Percentiles rank a stretch among this genome's conserved stretches.
Conservation (phyloP, 2,113 vertebrate species). For the Chaetodon trifascialis region DNA sequence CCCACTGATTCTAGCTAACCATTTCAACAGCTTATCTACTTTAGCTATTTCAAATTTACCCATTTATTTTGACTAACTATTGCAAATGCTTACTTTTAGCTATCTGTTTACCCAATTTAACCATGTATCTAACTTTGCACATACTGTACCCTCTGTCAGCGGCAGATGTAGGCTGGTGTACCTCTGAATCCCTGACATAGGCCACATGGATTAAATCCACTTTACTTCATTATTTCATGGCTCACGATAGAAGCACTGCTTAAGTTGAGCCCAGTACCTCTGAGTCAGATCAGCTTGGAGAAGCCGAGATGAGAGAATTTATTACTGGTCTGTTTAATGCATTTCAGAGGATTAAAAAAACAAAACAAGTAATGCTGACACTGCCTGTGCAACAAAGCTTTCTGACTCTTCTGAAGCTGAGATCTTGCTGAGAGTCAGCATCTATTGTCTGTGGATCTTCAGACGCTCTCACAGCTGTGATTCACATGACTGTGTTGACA, state of each 20-base stretch:
- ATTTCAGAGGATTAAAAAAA: conserved; percentile 28
- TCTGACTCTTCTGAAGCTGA: conserved; percentile 32
- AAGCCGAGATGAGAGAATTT: conserved; percentile 52
- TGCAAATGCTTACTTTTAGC: no score
- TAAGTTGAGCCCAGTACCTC: conserved; percentile 37
- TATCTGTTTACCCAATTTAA: no score
- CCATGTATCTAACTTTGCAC: no score
- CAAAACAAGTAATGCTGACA: background rate
- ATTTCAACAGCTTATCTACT: no score
- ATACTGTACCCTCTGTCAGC: background rate
- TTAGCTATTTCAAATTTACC: no score
- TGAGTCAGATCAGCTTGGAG: conserved; percentile 27
- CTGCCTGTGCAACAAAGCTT: conserved; percentile 18
- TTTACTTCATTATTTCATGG: conserved; percentile 3
- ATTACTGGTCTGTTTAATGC: conserved; percentile 32
- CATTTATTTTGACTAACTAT: no score
- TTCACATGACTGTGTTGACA: conserved; percentile 76
- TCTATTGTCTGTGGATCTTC: conserved; percentile 60
- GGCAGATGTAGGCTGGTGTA: no score
- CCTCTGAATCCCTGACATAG: background rate
- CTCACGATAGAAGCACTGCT: conserved; percentile 17
- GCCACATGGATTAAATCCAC: conserved; percentile 13
- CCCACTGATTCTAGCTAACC: no score
- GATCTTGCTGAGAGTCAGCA: conserved; percentile 22
- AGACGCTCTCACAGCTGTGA: conserved; percentile 68